These are phyloP conservation scores for Ricordea florida DNA, from an alignment of 92 coral and sea anemone genomes.

Conservation along the genomic window DNA sequence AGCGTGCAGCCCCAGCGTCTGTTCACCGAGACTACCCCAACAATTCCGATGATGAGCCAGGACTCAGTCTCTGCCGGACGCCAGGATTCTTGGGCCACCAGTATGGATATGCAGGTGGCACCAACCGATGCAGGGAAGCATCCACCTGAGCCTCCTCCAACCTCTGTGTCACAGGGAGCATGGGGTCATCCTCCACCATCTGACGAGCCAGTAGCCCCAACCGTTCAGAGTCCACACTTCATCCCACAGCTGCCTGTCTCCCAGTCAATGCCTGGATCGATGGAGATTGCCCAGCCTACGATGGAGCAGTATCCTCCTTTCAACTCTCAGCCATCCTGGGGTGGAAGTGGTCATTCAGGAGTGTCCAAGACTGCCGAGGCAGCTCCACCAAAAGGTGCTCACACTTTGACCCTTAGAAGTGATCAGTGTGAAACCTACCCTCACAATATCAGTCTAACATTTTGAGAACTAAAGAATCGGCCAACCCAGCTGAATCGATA, in stretches of 20 bases:
- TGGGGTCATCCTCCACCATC: not conserved
- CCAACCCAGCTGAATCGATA: too few species aligned
- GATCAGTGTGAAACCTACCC: too few species aligned
- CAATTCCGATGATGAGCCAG: not conserved
- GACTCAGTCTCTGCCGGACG: not conserved
- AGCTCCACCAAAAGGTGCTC: not conserved
- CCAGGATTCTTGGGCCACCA: slow-evolving; percentile 3
- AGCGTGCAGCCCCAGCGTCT: not conserved
- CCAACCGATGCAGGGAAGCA: not conserved
- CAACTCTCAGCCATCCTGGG: not conserved
- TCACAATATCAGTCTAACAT: too few species aligned
- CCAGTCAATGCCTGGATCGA: not conserved
- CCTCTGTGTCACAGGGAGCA: not conserved
- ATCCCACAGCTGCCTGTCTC: slow-evolving; percentile 16
- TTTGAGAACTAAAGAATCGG: too few species aligned
- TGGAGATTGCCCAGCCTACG: not conserved
- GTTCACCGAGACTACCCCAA: not conserved
- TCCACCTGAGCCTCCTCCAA: slow-evolving; percentile 2
- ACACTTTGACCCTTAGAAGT: too few species aligned
- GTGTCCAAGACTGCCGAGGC: slow-evolving; percentile 14
- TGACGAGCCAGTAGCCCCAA: not conserved
- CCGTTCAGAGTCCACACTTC: slow-evolving; percentile 5
- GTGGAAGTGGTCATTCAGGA: not conserved
- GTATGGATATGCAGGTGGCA: too few species aligned
- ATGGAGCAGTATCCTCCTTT: not conserved